Conservation (phyloP, 2,888 invertebrate species). For the Agonopterix arenella region DNA sequence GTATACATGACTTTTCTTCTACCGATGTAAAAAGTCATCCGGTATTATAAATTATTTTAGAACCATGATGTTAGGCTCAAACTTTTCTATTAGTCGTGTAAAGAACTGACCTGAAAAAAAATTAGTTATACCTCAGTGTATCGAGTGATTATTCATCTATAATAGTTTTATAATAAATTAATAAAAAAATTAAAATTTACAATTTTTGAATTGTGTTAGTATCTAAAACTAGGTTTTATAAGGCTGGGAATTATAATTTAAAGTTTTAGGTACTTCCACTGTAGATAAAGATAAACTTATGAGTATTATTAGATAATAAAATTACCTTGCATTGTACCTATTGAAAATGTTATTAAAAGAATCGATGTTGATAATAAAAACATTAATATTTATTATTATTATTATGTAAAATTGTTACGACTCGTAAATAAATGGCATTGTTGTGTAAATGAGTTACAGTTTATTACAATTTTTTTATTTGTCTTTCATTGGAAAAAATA, state of each 20-base stretch:
- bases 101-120: not conserved
- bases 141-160: not conserved
- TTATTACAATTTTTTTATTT: slow-evolving; percentile 13
- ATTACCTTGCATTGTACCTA: not conserved
- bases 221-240: slow-evolving; percentile 17
- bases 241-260: slow-evolving; percentile 26
- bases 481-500: slow-evolving; percentile 10
- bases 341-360: slow-evolving; percentile 12
- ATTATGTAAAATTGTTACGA: slow-evolving; percentile 26
- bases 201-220: slow-evolving; percentile 14
- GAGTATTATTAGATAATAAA: not conserved
- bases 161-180: not conserved
- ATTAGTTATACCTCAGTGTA: no score
- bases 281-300: not conserved
- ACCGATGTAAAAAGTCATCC: no score
- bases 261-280: slow-evolving; percentile 19
- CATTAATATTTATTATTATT: slow-evolving; percentile 12
- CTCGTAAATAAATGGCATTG: slow-evolving; percentile 29
- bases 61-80: not conserved
- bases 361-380: slow-evolving; percentile 15
- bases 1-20: no score
- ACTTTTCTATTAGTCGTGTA: not conserved
- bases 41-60: not conserved
- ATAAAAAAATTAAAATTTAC: slow-evolving; percentile 2
- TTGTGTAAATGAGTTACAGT: slow-evolving; percentile 20